Evolutionary conservation across 2,113 vertebrate species (phyloP), one percentile per base, ranked within the genome.

Genomic region (Podilymbus podiceps): DNA sequence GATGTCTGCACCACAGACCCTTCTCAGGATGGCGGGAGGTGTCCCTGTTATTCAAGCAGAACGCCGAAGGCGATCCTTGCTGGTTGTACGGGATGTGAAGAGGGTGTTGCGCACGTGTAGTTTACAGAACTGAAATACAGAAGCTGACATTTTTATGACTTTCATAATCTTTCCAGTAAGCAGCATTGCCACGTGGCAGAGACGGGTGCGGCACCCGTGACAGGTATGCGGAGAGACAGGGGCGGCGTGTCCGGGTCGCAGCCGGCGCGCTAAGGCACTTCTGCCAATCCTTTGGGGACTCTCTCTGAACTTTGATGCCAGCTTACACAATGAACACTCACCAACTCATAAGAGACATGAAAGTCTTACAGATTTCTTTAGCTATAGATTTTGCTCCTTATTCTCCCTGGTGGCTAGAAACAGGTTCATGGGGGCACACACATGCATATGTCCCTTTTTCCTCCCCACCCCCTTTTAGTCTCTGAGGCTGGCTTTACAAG

Each of bases 111-210:
- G 60, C 58, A 50, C 4, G 3, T 88, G 74, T 52, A 28, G 56
- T 90, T 95, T 93, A 77, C 76, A 92, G 90, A 85, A 92, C 6
- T 90, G 92, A 89, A 96, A 95, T 68, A 80, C 40, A 92, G 90
- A 88, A 96, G 88, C 35, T 93, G 96, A 91, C 33, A 19, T 89
- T 93, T 96, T 97, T 94, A 96, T 94, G 76, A 42, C 79, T 97
- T 93, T 79, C 69, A 72, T 85, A 93, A 97, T 94, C 77, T 96
- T 33, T 80, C 42, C 75, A 89, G 79, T 12, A 75, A 89, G 85
- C 42, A 15, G 42, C 0, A 0, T 15, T 69, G 40, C 53, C 53
- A 27, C 5, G 0, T 5, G 0, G 52, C 85, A 42, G 23, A 40
- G 25, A 5, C 62, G 1, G 2, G 35, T 64, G 60, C 81, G 10